Base-by-base conservation (phyloP, 2,888 invertebrate species). In the Netelia melanura region DNA sequence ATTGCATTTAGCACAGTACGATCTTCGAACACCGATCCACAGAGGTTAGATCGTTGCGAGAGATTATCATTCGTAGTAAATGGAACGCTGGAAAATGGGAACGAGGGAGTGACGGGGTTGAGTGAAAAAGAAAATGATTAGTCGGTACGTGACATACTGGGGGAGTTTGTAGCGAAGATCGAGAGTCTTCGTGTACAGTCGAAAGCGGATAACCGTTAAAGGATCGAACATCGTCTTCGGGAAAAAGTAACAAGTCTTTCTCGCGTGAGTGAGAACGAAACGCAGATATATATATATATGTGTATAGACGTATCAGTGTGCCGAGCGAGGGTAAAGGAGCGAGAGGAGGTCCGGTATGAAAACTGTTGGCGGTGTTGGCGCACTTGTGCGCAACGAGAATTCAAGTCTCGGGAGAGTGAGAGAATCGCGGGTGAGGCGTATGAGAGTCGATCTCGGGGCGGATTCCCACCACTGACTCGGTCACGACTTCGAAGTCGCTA, bases 361-460 rank as follows among this genome's bases (percentile, higher is more conserved):
- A 88, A 89, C 87, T 88, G 83, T 86, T 88, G 83, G 80, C 79
- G 21, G 54, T 74, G 67, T 76, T 85, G 75, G 85, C 80, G 70
- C 70, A 71, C 78, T 64, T 74, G 77, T 74, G 62, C 23, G 61
- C 58, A 71, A 58, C 81, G 77, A 75, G 86, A 83, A 81, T 83
- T 67, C 72, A 72, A 86, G 75, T 85, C 81, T 52, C 68, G 17
- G 85, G 79, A 71, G 43, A 80, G 62, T 58, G 67, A 77, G 62
- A 65, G 64, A 79, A 75, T 80, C 65, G 84, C 85, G 80, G 71
- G 87, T 84, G 88, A 91, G 89, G 92, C 91, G 92, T 93, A 93
- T 93, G 93, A 92, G 93, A 93, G 93, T 93, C 91, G 92, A 93
- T 93, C 93, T 92, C 92, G 87, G 92, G 93, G 92, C 92, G 93